Conservation (phyloP, 2,113 vertebrate genomes). For the Sebastes schlegelii region DNA sequence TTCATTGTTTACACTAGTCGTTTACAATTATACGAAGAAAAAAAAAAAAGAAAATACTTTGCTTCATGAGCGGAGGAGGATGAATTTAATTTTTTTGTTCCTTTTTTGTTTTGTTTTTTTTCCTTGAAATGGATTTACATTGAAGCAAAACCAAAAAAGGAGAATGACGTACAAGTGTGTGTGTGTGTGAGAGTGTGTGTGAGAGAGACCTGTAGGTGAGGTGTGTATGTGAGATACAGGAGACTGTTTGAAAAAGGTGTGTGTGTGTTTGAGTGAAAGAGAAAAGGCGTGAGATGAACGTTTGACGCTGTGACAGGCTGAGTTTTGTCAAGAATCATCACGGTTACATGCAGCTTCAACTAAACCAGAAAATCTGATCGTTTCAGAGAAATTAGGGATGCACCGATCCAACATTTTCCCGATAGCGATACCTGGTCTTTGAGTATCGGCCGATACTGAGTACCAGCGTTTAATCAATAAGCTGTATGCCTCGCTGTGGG, state of each 20-base stretch:
- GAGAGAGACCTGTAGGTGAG: background rate
- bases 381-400: no score
- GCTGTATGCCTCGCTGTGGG: no score
- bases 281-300: background rate
- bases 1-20: slow-evolving; percentile 67
- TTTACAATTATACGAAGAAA: slow-evolving; percentile 67
- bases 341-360: slow-evolving; percentile 48
- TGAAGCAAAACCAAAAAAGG: slow-evolving; percentile 83
- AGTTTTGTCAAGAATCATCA: slow-evolving; percentile 4
- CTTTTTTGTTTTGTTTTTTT: slow-evolving; percentile 13
- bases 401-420: no score
- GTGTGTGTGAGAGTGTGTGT: slow-evolving; percentile 4
- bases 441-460: no score
- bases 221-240: background rate
- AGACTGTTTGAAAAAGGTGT: background rate
- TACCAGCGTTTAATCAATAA: no score
- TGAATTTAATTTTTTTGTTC: slow-evolving; percentile 16
- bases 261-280: slow-evolving; percentile 14
- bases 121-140: slow-evolving; percentile 71
- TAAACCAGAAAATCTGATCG: background rate
- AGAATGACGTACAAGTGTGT: slow-evolving; percentile 24
- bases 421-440: no score
- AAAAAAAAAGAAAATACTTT: slow-evolving; percentile 59
- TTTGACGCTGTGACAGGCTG: slow-evolving; percentile 1
- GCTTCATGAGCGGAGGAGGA: slow-evolving; percentile 51